A percentile compares a stretch with the other conserved stretches of the same genome.
Conservation (phyloP, 2,113 vertebrate species). For the Gila orcuttii region DNA sequence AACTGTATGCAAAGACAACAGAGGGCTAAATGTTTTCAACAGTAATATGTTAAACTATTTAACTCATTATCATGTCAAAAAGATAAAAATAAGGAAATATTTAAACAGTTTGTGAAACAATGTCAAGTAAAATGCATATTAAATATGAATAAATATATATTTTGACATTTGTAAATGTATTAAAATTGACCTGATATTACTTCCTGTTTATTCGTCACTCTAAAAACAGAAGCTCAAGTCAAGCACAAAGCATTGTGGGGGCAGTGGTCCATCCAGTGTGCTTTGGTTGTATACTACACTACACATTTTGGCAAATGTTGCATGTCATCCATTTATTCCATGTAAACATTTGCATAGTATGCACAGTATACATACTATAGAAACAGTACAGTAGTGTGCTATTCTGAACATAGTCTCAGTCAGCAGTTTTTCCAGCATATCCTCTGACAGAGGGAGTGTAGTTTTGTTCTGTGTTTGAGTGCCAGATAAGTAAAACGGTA, state of each 20-base stretch:
- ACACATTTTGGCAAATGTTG: neutral
- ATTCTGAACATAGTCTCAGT: conserved; percentile 13
- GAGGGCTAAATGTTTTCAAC: neutral
- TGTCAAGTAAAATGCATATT: neutral
- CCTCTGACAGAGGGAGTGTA: neutral
- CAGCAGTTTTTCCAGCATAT: neutral
- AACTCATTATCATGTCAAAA: neutral
- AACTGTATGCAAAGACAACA: neutral
- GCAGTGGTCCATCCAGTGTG: neutral
- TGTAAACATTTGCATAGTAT: neutral
- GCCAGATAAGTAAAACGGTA: conserved; percentile 51
- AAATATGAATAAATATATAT: neutral
- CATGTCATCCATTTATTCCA: neutral
- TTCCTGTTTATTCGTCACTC: neutral
- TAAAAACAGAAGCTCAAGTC: neutral
- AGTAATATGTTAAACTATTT: neutral
- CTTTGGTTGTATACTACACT: neutral
- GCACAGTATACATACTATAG: neutral
- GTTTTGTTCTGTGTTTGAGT: conserved; percentile 52
- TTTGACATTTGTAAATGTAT: neutral
- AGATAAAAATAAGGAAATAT: neutral
- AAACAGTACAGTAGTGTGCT: neutral
- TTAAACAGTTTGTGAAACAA: neutral
- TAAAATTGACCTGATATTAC: neutral
- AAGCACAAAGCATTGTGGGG: neutral